Base-by-base conservation (phyloP, 2,888 invertebrate genomes). In the Lutraria lutraria region DNA sequence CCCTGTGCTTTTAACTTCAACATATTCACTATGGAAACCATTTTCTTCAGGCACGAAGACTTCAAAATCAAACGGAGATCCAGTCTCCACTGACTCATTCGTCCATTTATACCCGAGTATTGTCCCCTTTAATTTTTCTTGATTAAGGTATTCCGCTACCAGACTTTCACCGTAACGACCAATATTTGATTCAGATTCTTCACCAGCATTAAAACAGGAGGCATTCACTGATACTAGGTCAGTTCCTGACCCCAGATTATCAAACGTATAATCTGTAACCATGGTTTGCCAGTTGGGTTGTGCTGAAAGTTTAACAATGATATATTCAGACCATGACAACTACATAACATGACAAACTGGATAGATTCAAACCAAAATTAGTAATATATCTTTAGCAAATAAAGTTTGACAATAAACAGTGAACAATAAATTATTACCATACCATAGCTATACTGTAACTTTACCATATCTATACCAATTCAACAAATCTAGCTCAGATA, bases 161-260 rank as follows among this genome's bases (percentile, higher is more conserved):
- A 96, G 92, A 6, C 54, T 80, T 88, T 96, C 96, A 16, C 96
- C 96, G 95, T 95, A 96, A 13, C 93, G 93, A 0, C 96, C 96
- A 10, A 96, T 91, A 0, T 87, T 68, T 19, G 84, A 89, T 12
- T 86, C 91, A 10, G 92, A 88, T 3, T 90, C 91, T 2, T 88
- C 86, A 6, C 63, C 81, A 0, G 56, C 54, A 0, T 83, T 87
- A 12, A 93, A 83, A 13, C 81, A 56, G 6, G 93, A 31, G 15
- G 54, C 84, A 34, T 80, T 63, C 0, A 93, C 91, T 8, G 93
- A 80, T 25, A 90, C 89, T 21, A 95, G 92, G 29, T 90, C 92
- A n/a, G 72, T 54, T 10, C 94, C 94, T 13, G 81, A 82, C 15
- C 93, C 94, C 2, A 96, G 92, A 72, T 95, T 94, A 84, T 95